Base-by-base conservation (phyloP, 2,797 vertebrate genomes). In the Scleropages formosus region DNA sequence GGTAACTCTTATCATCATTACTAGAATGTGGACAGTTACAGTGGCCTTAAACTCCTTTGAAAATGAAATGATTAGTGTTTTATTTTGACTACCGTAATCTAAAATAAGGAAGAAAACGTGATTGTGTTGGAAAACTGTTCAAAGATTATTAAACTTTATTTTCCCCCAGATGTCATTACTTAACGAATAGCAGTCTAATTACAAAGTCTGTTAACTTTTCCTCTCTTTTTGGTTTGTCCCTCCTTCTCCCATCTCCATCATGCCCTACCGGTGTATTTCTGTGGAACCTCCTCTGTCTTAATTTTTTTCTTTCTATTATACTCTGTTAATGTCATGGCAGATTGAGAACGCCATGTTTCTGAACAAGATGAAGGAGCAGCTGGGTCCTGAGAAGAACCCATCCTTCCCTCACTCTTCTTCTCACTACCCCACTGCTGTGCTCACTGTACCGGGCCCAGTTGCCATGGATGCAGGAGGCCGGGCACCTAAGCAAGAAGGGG, bases 301-400 rank as follows among this genome's bases (percentile, higher is more conserved):
- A 39, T 39, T 22, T 39, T 61, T 18, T 31, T 67, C n/a, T 46
- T 4, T 18, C 24, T 16, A 10, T 0, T 51, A 4, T 26, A 46
- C 10, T 64, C 15, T 71, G 20, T 26, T n/a, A 13, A 18, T 62
- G 8, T 62, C 44, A 16, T 65, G 53, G 72, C 87, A 99, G 97
- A 95, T 99, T 73, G 97, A 98, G 81, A 99, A 98, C 87, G 95
- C 94, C 74, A 94, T 99, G 94, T 98, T 98, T 87, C 93, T 99
- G 85, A 98, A 98, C 90, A 98, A 98, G 85, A 92, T 98, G 90
- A 99, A 99, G 84, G 97, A 99, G 85, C 97, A 99, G 80, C 93
- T 95, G 8, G 77, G 93, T 75, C 92, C 94, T 80, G 96, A 98
- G 82, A 99, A 99, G 91, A 94, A 82, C 84, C 76, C 79, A 3